Conservation (phyloP, 1,140 invertebrate species). For the Lasioglossum albipes region DNA sequence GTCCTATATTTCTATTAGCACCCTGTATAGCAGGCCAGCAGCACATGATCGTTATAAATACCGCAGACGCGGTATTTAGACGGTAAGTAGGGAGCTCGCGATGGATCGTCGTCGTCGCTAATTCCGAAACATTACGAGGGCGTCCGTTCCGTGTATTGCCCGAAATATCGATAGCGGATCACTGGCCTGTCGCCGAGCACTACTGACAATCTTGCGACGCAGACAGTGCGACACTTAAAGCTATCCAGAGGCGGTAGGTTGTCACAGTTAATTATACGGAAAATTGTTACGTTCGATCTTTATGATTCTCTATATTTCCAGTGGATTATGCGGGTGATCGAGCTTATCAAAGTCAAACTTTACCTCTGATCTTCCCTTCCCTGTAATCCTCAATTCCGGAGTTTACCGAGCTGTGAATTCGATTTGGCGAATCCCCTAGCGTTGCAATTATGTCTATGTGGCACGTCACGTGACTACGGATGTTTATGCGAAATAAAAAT, state of each 20-base stretch:
- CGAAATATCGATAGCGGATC: constrained; percentile 34
- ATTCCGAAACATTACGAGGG: constrained; percentile 1
- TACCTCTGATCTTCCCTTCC: too few species aligned
- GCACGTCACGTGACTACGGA: too few species aligned
- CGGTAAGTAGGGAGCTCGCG: neutral
- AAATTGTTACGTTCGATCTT: constrained; percentile 16
- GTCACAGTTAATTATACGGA: constrained; percentile 21
- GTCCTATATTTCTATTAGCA: too few species aligned
- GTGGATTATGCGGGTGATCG: too few species aligned
- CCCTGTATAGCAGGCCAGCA: too few species aligned
- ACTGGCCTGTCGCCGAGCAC: neutral
- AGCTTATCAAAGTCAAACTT: too few species aligned
- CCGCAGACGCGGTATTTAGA: constrained; percentile 4
- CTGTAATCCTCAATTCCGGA: too few species aligned
- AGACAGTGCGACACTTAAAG: neutral
- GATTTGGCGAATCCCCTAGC: too few species aligned
- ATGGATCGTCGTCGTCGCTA: constrained; percentile 1
- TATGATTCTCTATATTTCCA: neutral
- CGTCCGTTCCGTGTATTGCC: constrained; percentile 2
- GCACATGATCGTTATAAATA: neutral
- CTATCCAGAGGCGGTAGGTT: neutral
- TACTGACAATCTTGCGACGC: constrained; percentile 6
- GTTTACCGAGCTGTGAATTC: too few species aligned
- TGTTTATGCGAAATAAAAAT: too few species aligned
- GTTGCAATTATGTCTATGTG: too few species aligned